Evolutionary conservation across 2,797 vertebrate genomes (phyloP), one percentile per base, ranked within the genome.

Genomic region (Semaprochilodus insignis): DNA sequence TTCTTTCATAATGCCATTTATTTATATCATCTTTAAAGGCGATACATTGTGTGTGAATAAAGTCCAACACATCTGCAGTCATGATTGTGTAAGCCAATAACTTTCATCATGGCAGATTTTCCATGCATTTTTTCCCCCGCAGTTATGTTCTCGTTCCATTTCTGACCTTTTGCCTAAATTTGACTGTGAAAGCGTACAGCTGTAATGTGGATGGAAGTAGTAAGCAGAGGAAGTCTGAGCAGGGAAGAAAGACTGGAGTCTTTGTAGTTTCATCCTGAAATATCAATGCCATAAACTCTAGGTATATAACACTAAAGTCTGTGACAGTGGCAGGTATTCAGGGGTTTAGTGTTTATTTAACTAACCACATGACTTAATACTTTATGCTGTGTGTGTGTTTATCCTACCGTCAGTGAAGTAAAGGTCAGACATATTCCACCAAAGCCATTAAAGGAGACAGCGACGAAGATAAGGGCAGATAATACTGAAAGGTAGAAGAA

Each of bases 381-480:
- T 57, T 31, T 72, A 27, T 52, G 25, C 27, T 48, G 10, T 48
- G 31, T 44, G 21, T 74, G 62, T 81, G 34, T 81, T 44, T 81
- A 16, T 91, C 95, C 85, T 94, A 97, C 97, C 51, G 95, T 97
- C 76, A 97, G 93, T 17, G 96, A 97, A 6, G 97, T 96, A 91
- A 97, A 97, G 23, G 96, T 97, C 86, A 97, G 89, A 90, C 96
- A 97, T 91, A 97, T 97, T 85, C 97, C 97, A 87, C 96, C 96
- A 86, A 97, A 97, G 55, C 97, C 96, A 44, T 97, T 97, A 86
- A 97, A 92, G 81, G 96, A 96, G 74, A 97, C 92, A 4, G 95
- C 96, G 6, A 97, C 85, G 88, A 97, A 97, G 91, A 97, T 97
- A 89, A 97, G 86, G 67, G 86, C 34, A 6, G 95, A 95, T 67